Conservation (phyloP, 2,797 vertebrate species). For the Stomatorhinus walkeri region DNA sequence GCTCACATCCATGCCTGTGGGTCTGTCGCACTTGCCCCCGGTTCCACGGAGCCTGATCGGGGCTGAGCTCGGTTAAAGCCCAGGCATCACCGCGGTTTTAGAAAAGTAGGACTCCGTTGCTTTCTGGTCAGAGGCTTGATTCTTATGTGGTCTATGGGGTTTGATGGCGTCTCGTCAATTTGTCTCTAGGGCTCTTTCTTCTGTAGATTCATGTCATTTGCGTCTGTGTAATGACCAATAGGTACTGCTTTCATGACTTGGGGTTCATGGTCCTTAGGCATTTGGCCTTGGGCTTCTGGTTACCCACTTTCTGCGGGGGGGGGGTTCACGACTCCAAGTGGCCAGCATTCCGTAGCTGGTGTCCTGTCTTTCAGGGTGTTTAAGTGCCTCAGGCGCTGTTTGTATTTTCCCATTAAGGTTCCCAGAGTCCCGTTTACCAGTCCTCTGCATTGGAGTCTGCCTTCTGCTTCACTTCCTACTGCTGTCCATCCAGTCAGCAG, state of each 20-base stretch:
- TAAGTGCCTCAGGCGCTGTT: background rate
- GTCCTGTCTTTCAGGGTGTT: background rate
- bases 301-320: background rate
- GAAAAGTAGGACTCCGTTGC: background rate
- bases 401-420: background rate
- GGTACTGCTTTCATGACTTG: background rate
- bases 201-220: background rate
- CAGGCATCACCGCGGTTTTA: background rate
- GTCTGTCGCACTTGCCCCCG: background rate
- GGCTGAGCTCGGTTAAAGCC: background rate
- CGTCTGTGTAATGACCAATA: background rate
- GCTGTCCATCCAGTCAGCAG: background rate
- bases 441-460: background rate
- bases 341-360: background rate
- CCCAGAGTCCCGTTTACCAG: background rate
- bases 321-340: background rate
- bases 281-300: background rate
- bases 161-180: background rate
- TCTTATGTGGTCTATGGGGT: background rate
- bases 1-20: background rate
- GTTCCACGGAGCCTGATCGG: background rate
- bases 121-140: background rate
- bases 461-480: background rate
- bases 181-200: background rate
- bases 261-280: background rate